Base-by-base conservation (phyloP, 2,797 vertebrate genomes). In the Chelon labrosus region DNA sequence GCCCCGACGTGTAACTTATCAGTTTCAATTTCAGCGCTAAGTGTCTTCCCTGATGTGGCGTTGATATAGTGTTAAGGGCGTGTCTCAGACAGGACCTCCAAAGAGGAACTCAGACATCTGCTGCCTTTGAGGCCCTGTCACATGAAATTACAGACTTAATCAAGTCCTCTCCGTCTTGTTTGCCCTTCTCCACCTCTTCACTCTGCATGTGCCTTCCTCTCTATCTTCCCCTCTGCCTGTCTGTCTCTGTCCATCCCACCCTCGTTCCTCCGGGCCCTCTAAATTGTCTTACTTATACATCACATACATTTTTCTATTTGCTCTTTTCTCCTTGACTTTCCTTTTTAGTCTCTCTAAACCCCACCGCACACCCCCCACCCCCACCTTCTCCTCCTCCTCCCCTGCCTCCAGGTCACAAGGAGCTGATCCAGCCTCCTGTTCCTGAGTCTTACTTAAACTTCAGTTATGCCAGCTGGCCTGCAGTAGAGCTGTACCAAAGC, bases 371-470 rank as follows among this genome's bases (percentile, higher is more conserved):
- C 54, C 53, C 19, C 25, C 38, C 52, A 44, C 57, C 53, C 17
- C n/a, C 38, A 13, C 47, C 31, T n/a, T 25, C 42, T 22, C 42
- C 46, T 31, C 46, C 44, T 68, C 63, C 51, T 66, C n/a, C 19
- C 47, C 68, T 56, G 75, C 66, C 67, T 88, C 64, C 65, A 72
- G 76, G 78, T 85, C 84, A 87, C 41, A 50, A 51, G 55, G 55
- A 85, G 69, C 59, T 20, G 35, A 76, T 83, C 70, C 67, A 56
- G 75, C 80, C 84, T 85, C 70, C 77, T 90, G 65, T 84, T 77
- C 67, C 59, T 51, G 79, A 85, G 73, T 88, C 80, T 88, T 87
- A 89, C 64, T 91, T 90, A 91, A 91, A 89, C 76, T 82, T 89
- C 49, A 77, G 73, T 76, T 81, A 76, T 85, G 78, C 87, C 80